phyloP scores from a whole-genome alignment of 1,140 invertebrate genomes.

The Drosophila dunni region DNA sequence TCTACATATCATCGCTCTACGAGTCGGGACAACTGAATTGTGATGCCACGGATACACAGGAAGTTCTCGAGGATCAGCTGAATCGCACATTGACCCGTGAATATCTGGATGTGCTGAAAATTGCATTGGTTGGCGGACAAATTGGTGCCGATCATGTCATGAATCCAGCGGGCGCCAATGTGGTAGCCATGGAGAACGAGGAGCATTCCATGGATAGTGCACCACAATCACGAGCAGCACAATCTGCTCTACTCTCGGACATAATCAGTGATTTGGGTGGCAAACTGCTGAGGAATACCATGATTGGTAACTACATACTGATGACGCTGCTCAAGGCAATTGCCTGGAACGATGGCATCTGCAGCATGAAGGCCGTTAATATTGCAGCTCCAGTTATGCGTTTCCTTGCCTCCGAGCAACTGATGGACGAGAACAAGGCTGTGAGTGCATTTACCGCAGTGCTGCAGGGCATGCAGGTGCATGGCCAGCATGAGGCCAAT shows the following conservation, averaged over 20 bases:
- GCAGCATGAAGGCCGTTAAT: conserved; percentile 90
- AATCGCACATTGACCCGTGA: conserved; percentile 94
- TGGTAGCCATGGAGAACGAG: conserved; percentile 89
- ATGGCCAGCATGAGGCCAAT: conserved; percentile 94
- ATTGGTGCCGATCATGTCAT: conserved; percentile 70
- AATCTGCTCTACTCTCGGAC: conserved; percentile 86
- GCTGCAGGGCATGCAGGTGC: conserved; percentile 90
- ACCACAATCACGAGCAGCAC: conserved; percentile 85
- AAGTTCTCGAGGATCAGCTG: conserved; percentile 95
- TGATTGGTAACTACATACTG: conserved; percentile 88
- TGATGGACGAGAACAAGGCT: conserved; percentile 88
- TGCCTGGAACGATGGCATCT: conserved; percentile 93
- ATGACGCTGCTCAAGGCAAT: conserved; percentile 89
- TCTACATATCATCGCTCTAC: conserved; percentile 90
- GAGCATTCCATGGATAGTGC: conserved; percentile 87
- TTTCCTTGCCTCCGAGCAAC: conserved; percentile 86
- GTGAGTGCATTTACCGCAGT: conserved; percentile 90
- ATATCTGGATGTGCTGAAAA: conserved; percentile 93
- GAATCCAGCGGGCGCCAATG: conserved; percentile 81
- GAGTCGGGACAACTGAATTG: conserved; percentile 92
- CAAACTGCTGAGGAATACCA: conserved; percentile 87
- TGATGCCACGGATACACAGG: conserved; percentile 92
- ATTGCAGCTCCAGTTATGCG: conserved; percentile 89
- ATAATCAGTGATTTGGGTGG: conserved; percentile 90
- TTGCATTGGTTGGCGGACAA: conserved; percentile 86